Evolutionary conservation across 2,113 vertebrate genomes (phyloP).

Genomic region (Sylvilagus bachmani): DNA sequence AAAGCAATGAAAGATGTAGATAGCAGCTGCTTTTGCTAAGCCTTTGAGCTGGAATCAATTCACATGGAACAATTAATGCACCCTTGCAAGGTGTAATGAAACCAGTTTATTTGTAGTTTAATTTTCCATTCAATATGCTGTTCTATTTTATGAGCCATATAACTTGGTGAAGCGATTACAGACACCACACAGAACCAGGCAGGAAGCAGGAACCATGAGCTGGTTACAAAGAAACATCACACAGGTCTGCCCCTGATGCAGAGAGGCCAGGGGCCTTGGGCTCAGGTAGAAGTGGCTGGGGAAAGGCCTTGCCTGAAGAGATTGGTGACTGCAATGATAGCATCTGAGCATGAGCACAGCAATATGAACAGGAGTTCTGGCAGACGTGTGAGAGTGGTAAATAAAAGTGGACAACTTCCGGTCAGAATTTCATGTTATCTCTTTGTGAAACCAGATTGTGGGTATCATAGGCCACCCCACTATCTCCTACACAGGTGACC

Average conservation of each 20-base stretch:
- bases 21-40: background rate
- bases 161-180: background rate
- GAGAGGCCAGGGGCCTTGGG: background rate
- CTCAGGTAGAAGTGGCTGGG: background rate
- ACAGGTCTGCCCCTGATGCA: background rate
- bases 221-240: background rate
- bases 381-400: background rate
- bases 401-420: background rate
- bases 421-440: background rate
- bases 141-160: background rate
- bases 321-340: background rate
- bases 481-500: background rate
- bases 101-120: background rate
- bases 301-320: background rate
- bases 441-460: background rate
- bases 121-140: slow-evolving; percentile 34
- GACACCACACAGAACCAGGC: background rate
- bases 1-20: background rate
- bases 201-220: background rate
- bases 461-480: background rate
- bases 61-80: background rate
- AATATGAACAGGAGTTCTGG: background rate
- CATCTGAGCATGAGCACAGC: background rate
- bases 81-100: slow-evolving; percentile 33
- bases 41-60: slow-evolving; percentile 9